Base-by-base conservation (phyloP, 2,113 vertebrate genomes). In the Oceanites oceanicus region DNA sequence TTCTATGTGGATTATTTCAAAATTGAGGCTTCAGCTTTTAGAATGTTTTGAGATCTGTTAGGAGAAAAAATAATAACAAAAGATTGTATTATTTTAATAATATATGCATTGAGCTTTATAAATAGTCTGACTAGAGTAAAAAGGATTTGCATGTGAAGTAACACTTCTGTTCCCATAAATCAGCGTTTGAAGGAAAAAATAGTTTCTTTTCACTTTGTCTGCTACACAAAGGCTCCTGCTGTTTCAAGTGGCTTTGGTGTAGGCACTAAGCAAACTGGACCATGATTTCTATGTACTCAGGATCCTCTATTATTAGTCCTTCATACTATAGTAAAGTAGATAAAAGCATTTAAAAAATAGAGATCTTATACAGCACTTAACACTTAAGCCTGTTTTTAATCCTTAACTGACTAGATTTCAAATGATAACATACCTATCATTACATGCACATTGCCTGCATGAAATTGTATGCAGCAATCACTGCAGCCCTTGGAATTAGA, bases 381-480 rank as follows among this genome's bases (percentile, higher is more conserved):
- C 78, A 75, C 68, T 89, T 89, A 67, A 61, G 42, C 30, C 75
- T 91, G 56, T 93, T 94, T 96, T 94, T 92, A 94, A 96, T 93
- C 65, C 44, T 79, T 82, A 85, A 59, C 50, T 72, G 78, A 82
- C 59, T 63, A 50, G 67, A 83, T 95, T 93, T 92, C 44, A 68
- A 53, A 61, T n/a, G 75, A 61, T 90, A 91, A 68, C 44, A 27
- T 36, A 76, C 68, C 23, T 83, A 86, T 86, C 79, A 86, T 86
- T 67, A 84, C 18, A 25, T 18, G 13, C 59, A 62, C 42, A 55
- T 56, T 61, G 74, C 81, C 70, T 76, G 62, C 40, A 36, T 36
- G 70, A 74, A 86, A 65, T 10, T 23, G 13, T 62, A 36, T 44
- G 74, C 42, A 67, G 90, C 82, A 92, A 50, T 59, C 50, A 12